Evolutionary conservation across 2,797 vertebrate species (phyloP).

Genomic region (Protosalanx chinensis): DNA sequence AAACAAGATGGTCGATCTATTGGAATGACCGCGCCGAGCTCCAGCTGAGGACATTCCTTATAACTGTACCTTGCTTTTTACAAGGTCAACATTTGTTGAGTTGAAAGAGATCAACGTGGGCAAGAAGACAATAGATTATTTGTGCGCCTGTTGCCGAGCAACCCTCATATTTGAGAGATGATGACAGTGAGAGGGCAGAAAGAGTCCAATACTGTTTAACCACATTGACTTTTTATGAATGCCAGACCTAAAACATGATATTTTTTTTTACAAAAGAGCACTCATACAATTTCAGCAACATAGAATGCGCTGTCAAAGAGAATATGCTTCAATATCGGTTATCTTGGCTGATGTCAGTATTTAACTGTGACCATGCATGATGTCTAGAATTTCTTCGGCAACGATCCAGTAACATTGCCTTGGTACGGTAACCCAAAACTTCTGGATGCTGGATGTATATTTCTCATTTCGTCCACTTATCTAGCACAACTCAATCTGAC

Average conservation of each 20-base stretch:
- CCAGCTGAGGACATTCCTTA: background rate
- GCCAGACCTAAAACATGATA: too few species aligned
- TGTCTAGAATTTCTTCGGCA: background rate
- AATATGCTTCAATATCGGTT: background rate
- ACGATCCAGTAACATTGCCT: background rate
- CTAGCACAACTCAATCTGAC: background rate
- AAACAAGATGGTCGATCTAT: background rate
- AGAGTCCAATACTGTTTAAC: constrained; percentile 11
- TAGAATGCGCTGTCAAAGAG: background rate
- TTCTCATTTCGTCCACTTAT: background rate
- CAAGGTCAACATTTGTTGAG: background rate
- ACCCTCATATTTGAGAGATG: constrained; percentile 28
- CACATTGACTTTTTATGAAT: constrained; percentile 21
- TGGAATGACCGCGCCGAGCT: constrained; percentile 10
- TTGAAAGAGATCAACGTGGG: constrained; percentile 32
- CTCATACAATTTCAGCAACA: background rate
- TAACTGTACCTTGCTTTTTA: too few species aligned
- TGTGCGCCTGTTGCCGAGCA: constrained; percentile 41
- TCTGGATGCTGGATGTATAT: background rate
- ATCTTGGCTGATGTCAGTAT: background rate
- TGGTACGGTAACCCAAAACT: background rate
- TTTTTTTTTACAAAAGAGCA: background rate
- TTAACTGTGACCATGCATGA: background rate
- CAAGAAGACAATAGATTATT: constrained; percentile 32
- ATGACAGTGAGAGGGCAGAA: constrained; percentile 10